phyloP scores from a whole-genome alignment of 2,797 vertebrate genomes.

The Poecile montanus region DNA sequence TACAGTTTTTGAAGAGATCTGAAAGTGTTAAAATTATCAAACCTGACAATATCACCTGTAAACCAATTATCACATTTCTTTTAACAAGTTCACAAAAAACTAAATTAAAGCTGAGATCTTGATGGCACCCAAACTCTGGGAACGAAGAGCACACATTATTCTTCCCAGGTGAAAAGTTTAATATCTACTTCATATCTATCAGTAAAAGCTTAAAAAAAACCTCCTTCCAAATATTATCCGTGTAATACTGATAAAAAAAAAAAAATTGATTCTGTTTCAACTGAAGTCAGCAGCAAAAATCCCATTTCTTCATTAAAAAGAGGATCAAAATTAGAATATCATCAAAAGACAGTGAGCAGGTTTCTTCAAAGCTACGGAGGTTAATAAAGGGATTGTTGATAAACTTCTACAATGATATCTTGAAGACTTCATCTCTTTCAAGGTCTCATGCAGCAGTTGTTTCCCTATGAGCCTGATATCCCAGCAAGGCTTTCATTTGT shows the following conservation, averaged over 20 bases:
- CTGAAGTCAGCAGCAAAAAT: neutral
- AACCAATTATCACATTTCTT: neutral
- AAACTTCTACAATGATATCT: slow-evolving; percentile 30
- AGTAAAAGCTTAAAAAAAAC: neutral
- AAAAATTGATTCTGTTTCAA: neutral
- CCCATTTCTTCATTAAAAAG: slow-evolving; percentile 21
- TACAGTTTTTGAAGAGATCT: neutral
- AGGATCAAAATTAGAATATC: slow-evolving; percentile 32
- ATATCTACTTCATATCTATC: neutral
- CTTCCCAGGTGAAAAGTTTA: neutral
- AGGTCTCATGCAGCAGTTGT: neutral
- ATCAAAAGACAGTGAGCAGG: neutral
- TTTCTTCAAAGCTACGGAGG: neutral
- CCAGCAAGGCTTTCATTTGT: slow-evolving; percentile 3
- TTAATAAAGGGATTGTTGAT: slow-evolving; percentile 56
- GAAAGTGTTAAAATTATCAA: neutral
- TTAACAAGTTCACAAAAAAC: neutral
- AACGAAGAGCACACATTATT: neutral
- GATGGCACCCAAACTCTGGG: neutral
- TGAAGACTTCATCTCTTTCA: slow-evolving; percentile 11
- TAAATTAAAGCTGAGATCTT: neutral
- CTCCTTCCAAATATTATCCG: neutral
- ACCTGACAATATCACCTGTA: neutral
- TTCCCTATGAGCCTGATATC: neutral
- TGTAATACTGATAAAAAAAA: neutral